Evolutionary conservation across 2,113 vertebrate species (phyloP).

Genomic region (Gallinago undulata): DNA sequence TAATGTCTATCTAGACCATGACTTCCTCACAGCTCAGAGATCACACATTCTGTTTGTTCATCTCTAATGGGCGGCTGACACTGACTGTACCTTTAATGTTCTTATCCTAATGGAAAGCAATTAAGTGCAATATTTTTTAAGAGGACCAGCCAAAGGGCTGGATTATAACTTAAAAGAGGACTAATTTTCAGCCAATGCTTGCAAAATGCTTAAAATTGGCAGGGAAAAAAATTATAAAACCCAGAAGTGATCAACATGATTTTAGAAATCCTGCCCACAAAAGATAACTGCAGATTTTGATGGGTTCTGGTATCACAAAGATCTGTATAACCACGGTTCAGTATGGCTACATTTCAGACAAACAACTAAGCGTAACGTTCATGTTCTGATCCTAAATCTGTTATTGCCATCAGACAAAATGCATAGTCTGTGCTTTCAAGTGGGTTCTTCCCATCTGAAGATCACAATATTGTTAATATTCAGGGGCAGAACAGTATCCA

Average conservation of each 20-base stretch:
- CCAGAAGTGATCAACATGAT: background rate
- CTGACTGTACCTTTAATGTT: background rate
- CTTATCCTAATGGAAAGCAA: slow-evolving; percentile 14
- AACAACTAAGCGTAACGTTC: background rate
- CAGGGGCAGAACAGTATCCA: background rate
- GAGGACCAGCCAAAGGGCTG: background rate
- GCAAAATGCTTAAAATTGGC: background rate
- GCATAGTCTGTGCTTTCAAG: background rate
- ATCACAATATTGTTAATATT: background rate
- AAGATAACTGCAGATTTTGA: background rate
- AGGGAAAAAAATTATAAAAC: background rate
- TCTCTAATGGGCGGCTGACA: background rate
- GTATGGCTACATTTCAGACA: background rate
- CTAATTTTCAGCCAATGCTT: background rate
- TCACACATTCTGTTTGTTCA: background rate
- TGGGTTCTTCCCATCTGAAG: background rate
- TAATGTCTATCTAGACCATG: background rate
- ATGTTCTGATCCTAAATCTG: background rate
- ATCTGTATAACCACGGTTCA: background rate
- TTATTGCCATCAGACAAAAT: background rate
- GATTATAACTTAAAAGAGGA: background rate
- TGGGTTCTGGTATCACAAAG: background rate
- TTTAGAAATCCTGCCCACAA: background rate
- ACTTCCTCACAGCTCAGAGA: background rate
- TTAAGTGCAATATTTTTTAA: background rate